Percentiles rank a stretch among this genome's conserved stretches.
Evolutionary conservation across 2,888 invertebrate species (phyloP).

Genomic region (Erebia epiphron): DNA sequence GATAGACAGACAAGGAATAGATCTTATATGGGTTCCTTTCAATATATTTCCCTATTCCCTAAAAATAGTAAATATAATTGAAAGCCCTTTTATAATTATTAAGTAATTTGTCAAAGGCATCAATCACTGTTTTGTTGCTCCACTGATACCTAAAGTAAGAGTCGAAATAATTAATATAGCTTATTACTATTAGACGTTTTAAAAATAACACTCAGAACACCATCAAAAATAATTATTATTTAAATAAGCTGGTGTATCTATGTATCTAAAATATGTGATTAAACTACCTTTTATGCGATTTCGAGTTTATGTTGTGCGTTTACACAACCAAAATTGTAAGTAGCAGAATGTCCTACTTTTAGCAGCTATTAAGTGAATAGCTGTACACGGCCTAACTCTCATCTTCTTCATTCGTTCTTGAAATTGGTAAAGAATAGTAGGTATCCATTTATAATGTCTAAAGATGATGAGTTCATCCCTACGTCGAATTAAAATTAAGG

Average conservation of each 20-base stretch:
- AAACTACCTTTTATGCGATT: constrained; percentile 27
- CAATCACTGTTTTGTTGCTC: not conserved
- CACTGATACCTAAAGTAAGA: constrained; percentile 1
- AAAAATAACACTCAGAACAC: constrained; percentile 6
- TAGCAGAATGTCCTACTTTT: constrained; percentile 8
- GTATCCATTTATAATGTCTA: no score
- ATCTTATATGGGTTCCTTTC: no score
- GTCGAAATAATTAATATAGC: not conserved
- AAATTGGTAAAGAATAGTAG: no score
- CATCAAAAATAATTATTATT: constrained; percentile 15
- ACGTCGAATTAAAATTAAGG: no score
- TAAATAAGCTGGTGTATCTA: constrained; percentile 18
- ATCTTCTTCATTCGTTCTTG: no score
- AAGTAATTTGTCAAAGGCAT: not conserved
- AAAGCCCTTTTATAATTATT: no score
- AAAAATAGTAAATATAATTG: no score
- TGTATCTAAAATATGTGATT: constrained; percentile 17
- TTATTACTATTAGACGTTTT: not conserved
- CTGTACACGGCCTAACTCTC: constrained; percentile 10
- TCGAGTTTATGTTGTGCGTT: constrained; percentile 39
- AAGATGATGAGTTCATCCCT: no score
- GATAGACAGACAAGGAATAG: no score
- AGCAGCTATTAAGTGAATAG: constrained; percentile 2
- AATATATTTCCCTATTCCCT: no score
- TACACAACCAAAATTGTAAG: constrained; percentile 42